Evolutionary conservation across 2,888 invertebrate genomes (phyloP).

Genomic region (Julus scandinavius): DNA sequence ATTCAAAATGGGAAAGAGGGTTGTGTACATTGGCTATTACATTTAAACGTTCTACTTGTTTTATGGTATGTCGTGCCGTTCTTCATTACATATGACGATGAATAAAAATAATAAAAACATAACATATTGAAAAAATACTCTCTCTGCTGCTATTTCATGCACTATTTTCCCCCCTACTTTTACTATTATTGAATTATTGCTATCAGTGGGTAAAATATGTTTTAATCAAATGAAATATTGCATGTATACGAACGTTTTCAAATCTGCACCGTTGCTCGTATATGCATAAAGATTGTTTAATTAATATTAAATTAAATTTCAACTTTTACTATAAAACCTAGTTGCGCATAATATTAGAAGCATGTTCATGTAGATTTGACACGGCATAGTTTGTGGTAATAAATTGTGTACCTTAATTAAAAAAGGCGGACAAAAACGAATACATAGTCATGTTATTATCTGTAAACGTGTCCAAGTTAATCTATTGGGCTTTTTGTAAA

Average conservation of each 20-base stretch:
- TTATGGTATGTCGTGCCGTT: too few relatives aligned
- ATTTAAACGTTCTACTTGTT: too few relatives aligned
- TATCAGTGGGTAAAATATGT: not conserved
- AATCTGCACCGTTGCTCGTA: not conserved
- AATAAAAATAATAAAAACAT: too few relatives aligned
- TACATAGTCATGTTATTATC: not conserved
- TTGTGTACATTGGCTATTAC: too few relatives aligned
- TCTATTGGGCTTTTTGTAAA: not conserved
- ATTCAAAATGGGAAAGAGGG: not conserved
- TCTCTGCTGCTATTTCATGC: too few relatives aligned
- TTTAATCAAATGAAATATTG: not conserved
- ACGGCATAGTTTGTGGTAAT: not conserved
- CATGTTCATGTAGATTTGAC: not conserved
- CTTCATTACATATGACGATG: too few relatives aligned
- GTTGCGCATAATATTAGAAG: not conserved
- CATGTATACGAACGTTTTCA: not conserved
- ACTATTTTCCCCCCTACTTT: too few relatives aligned
- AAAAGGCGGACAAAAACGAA: not conserved
- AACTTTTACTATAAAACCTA: not conserved
- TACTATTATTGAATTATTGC: not conserved
- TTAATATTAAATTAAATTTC: slow-evolving; percentile 42
- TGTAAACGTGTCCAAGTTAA: not conserved
- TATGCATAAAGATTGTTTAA: not conserved
- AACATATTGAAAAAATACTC: too few relatives aligned
- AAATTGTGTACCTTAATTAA: slow-evolving; percentile 13